Evolutionary conservation across 2,113 vertebrate genomes (phyloP).

Genomic region (Lycocorax pyrrhopterus): DNA sequence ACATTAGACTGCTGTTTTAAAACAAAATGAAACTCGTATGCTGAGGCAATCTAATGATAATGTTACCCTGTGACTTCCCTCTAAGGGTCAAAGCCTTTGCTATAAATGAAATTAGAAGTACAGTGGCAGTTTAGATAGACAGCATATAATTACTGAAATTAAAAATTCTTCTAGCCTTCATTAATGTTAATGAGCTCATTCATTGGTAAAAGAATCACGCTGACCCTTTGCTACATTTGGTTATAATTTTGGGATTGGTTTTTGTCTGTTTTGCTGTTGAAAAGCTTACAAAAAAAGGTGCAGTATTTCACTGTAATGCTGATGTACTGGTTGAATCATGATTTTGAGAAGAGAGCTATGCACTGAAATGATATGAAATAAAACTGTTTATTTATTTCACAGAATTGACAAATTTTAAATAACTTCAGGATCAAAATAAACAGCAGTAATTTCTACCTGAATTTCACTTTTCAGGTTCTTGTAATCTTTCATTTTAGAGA

Average conservation of each 20-base stretch:
- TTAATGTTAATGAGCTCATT: background rate
- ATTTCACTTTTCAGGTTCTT: slow-evolving; percentile 9
- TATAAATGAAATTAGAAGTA: background rate
- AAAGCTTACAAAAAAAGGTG: background rate
- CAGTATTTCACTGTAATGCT: background rate
- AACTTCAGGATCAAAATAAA: background rate
- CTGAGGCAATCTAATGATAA: background rate
- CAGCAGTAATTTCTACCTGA: background rate
- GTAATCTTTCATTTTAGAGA: background rate
- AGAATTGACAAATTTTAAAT: background rate
- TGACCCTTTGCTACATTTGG: background rate
- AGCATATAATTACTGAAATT: background rate
- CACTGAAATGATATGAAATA: background rate
- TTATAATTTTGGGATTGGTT: background rate
- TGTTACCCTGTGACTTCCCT: background rate
- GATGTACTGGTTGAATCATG: background rate
- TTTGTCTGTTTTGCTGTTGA: background rate
- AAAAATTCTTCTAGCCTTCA: background rate
- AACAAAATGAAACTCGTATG: background rate
- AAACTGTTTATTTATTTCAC: slow-evolving; percentile 28
- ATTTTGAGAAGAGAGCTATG: background rate
- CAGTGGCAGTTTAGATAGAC: background rate
- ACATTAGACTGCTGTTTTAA: background rate
- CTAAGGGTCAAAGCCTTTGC: background rate
- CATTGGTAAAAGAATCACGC: background rate